Evolutionary conservation across 2,888 invertebrate genomes (phyloP).

Genomic region (Pinctada fucata): DNA sequence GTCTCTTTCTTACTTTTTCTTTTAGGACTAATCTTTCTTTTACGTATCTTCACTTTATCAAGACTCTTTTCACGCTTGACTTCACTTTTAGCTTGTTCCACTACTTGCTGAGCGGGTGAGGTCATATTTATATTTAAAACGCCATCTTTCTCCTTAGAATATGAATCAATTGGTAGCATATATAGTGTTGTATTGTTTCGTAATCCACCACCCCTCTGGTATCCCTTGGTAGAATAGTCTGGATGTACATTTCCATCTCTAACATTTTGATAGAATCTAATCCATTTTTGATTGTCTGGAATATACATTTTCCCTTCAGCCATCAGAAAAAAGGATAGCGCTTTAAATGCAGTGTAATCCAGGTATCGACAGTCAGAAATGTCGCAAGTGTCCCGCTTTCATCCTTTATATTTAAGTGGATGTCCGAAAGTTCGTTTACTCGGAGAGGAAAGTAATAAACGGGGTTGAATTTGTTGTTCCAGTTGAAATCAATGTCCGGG

Average conservation of each 20-base stretch:
- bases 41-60: slow-evolving; percentile 3
- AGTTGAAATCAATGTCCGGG: neutral
- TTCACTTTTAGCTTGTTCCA: slow-evolving; percentile 21
- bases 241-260: neutral
- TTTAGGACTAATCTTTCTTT: neutral
- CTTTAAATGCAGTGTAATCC: slow-evolving; percentile 23
- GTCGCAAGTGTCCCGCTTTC: slow-evolving; percentile 1
- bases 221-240: neutral
- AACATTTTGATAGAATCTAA: slow-evolving; percentile 5
- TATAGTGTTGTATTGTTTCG: neutral
- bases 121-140: slow-evolving; percentile 12
- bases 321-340: slow-evolving; percentile 27
- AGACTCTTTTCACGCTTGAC: neutral
- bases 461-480: slow-evolving; percentile 8
- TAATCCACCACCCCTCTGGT: slow-evolving; percentile 19
- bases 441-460: slow-evolving; percentile 12
- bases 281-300: slow-evolving; percentile 19
- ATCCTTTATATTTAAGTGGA: slow-evolving; percentile 27
- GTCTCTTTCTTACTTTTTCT: slow-evolving; percentile 4
- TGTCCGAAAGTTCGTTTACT: slow-evolving; percentile 7
- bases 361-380: slow-evolving; percentile 19
- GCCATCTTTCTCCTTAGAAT: neutral
- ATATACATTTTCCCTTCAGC: slow-evolving; percentile 17
- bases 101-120: slow-evolving; percentile 15
- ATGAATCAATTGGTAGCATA: slow-evolving; percentile 7